These are phyloP conservation scores for Acipenser transmontanus DNA, from an alignment of 2,797 vertebrate genomes.

Conservation along the genomic window DNA sequence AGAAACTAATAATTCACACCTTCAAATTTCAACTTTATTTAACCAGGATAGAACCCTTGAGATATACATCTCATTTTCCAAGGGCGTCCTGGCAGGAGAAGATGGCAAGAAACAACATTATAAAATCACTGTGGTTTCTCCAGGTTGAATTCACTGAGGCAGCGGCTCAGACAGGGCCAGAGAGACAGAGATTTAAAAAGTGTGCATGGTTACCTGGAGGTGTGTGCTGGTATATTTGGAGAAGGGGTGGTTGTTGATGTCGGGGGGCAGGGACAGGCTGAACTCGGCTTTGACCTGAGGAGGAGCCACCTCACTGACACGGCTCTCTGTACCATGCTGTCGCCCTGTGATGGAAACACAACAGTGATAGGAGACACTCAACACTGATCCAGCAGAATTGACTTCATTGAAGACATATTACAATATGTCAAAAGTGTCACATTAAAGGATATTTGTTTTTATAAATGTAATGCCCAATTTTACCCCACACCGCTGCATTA, in stretches of 20 bases:
- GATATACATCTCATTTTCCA: no score
- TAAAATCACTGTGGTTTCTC: no score
- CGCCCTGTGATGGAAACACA: conserved; percentile 47
- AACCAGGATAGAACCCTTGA: no score
- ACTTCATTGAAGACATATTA: no score
- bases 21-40: no score
- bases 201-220: conserved; percentile 64
- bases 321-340: conserved; percentile 32
- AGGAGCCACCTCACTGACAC: conserved; percentile 67
- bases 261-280: conserved; percentile 60
- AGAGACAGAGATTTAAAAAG: not conserved
- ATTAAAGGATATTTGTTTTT: no score
- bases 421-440: no score
- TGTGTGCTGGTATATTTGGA: conserved; percentile 72
- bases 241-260: conserved; percentile 78
- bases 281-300: conserved; percentile 74
- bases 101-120: not conserved
- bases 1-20: no score
- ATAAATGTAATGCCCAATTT: no score
- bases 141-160: no score
- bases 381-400: not conserved
- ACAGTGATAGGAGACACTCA: not conserved
- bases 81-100: not conserved
- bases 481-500: no score
- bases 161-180: no score